Evolutionary conservation across 2,113 vertebrate species (phyloP).

Genomic region (Dromas ardeola): DNA sequence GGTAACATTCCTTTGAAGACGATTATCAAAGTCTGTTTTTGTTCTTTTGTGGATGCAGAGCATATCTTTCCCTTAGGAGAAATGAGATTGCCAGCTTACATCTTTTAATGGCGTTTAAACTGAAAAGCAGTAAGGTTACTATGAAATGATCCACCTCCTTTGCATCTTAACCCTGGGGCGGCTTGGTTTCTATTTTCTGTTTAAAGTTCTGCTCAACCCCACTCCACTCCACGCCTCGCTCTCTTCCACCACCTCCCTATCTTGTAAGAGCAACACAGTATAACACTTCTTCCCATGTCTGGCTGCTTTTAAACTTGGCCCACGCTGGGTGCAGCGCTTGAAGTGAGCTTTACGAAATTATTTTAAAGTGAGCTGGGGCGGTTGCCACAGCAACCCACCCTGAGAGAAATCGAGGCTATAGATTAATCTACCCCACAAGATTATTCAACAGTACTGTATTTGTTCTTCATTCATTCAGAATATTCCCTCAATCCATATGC

Average conservation of each 20-base stretch:
- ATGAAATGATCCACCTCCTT: conserved; percentile 16
- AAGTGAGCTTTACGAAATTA: conserved; percentile 82
- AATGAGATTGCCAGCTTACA: conserved; percentile 19
- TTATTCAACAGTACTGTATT: conserved; percentile 76
- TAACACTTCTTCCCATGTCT: conserved; percentile 75
- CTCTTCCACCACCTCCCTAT: conserved; percentile 56
- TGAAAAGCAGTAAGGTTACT: conserved; percentile 43
- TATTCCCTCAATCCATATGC: conserved; percentile 70
- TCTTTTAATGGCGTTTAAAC: conserved; percentile 45
- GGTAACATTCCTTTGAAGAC: conserved; percentile 40
- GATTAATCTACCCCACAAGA: conserved; percentile 82
- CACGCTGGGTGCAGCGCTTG: conserved; percentile 80
- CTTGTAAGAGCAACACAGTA: conserved; percentile 69
- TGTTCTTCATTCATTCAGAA: conserved; percentile 75
- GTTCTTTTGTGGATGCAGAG: conserved; percentile 23
- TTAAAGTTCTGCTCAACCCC: conserved; percentile 33
- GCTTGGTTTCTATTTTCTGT: conserved; percentile 65
- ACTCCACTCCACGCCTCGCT: conserved; percentile 14
- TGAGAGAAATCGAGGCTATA: conserved; percentile 80
- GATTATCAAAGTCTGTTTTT: conserved; percentile 32
- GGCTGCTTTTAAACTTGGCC: conserved; percentile 83
- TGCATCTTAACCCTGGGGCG: conserved; percentile 48
- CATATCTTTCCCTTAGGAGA: conserved; percentile 33
- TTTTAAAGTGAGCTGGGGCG: conserved; percentile 80
- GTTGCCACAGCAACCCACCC: conserved; percentile 84